phyloP scores from a whole-genome alignment of 1,140 invertebrate genomes.

The Drosophila pseudoobscura region DNA sequence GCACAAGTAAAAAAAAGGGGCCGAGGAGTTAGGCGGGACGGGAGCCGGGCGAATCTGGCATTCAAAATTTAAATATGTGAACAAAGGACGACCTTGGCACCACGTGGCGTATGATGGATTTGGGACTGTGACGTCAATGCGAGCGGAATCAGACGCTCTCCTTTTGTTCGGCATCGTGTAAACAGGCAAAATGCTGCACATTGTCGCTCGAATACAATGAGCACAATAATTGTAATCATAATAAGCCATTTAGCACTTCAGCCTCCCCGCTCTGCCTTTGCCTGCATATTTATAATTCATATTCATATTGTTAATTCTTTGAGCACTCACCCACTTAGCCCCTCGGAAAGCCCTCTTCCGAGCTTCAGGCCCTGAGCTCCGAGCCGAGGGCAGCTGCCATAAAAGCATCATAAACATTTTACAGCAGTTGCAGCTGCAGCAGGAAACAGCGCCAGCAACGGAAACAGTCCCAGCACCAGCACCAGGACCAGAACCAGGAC shows the following conservation, averaged over 20 bases:
- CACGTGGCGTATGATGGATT: slow-evolving; percentile 58
- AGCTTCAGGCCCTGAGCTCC: no score
- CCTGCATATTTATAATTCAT: slow-evolving; percentile 63
- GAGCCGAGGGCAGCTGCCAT: slow-evolving; percentile 51
- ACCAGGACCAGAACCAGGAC: neutral
- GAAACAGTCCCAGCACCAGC: slow-evolving; percentile 40
- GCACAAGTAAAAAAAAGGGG: slow-evolving; percentile 54
- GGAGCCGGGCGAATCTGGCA: slow-evolving; percentile 15
- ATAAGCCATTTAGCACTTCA: slow-evolving; percentile 75
- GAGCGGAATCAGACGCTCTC: slow-evolving; percentile 5
- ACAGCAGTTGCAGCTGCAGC: slow-evolving; percentile 73
- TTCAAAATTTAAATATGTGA: slow-evolving; percentile 72
- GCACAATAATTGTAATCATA: slow-evolving; percentile 64
- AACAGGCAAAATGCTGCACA: slow-evolving; percentile 42
- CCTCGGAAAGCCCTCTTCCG: neutral
- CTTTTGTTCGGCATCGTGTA: slow-evolving; percentile 26
- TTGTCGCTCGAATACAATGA: slow-evolving; percentile 44
- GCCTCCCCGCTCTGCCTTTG: slow-evolving; percentile 10
- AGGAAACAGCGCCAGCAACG: slow-evolving; percentile 47
- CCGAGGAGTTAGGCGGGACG: neutral
- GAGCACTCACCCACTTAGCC: slow-evolving; percentile 6
- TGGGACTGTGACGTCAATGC: slow-evolving; percentile 46
- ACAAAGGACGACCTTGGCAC: slow-evolving; percentile 37
- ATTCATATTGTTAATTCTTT: slow-evolving; percentile 78
- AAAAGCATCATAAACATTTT: slow-evolving; percentile 81